phyloP scores from a whole-genome alignment of 2,113 vertebrate species.

The Cyanistes caeruleus region DNA sequence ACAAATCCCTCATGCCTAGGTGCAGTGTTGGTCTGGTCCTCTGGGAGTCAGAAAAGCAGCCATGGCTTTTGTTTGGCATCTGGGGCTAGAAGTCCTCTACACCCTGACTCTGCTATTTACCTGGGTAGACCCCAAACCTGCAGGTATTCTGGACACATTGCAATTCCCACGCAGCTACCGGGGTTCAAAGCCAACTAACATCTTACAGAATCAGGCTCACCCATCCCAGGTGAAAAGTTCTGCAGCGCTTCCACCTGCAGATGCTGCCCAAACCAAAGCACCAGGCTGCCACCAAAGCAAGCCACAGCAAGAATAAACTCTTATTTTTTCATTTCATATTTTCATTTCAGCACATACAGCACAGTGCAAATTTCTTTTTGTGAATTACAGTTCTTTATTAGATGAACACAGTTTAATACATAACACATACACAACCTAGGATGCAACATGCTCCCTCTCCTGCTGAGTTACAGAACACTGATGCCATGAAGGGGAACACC shows the following conservation, averaged over 20 bases:
- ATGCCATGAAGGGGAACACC: background rate
- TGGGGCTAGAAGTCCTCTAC: background rate
- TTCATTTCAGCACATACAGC: background rate
- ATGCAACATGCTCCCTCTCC: constrained; percentile 12
- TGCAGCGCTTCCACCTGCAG: background rate
- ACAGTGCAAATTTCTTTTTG: background rate
- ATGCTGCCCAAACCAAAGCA: background rate
- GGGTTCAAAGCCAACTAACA: background rate
- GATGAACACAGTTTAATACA: background rate
- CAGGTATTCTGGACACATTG: background rate
- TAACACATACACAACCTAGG: background rate
- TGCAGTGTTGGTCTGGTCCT: background rate
- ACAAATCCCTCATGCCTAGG: background rate
- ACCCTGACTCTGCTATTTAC: background rate
- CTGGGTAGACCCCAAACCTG: background rate
- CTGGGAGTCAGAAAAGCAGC: background rate
- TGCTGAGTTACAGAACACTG: background rate
- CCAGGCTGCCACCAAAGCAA: background rate
- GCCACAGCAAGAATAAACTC: background rate
- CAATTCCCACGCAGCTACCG: background rate
- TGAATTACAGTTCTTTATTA: constrained; percentile 34
- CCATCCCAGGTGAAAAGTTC: background rate
- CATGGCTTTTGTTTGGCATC: background rate
- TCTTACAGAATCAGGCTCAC: background rate
- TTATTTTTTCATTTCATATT: fast-evolving